These are phyloP conservation scores for Glaucopsyche alexis DNA, from an alignment of 2,888 invertebrate species.

Conservation along the genomic window DNA sequence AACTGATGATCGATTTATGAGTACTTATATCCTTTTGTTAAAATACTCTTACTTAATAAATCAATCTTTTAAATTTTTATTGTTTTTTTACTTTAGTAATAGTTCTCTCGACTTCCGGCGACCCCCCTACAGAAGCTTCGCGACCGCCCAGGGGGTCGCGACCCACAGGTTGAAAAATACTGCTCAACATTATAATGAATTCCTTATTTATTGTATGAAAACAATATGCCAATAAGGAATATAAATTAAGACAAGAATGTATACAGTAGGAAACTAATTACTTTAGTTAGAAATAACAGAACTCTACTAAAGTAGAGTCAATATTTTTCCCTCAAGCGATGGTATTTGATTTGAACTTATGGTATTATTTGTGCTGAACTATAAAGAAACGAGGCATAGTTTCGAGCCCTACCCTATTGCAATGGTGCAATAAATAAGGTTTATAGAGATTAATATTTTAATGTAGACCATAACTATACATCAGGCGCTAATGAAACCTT, in stretches of 20 bases:
- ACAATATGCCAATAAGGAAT: not conserved
- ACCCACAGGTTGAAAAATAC: too few species aligned
- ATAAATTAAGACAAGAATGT: not conserved
- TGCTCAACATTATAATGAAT: not conserved
- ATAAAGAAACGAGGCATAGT: not conserved
- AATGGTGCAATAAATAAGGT: conserved; percentile 1
- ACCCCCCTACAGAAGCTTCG: too few species aligned
- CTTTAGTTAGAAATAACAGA: not conserved
- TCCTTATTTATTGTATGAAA: not conserved
- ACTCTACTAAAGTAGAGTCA: not conserved
- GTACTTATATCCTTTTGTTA: too few species aligned
- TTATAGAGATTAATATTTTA: not conserved
- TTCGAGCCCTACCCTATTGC: not conserved
- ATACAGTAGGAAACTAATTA: not conserved
- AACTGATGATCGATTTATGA: too few species aligned
- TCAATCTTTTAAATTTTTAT: too few species aligned
- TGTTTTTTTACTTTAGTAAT: too few species aligned
- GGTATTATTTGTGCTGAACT: conserved; percentile 4
- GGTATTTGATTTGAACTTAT: not conserved
- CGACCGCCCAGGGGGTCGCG: too few species aligned
- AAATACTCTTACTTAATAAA: too few species aligned
- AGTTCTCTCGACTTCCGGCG: too few species aligned
- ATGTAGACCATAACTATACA: not conserved
- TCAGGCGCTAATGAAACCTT: not conserved
- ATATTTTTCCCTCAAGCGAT: not conserved